Evolutionary conservation across 2,113 vertebrate species (phyloP).

Genomic region (Perca flavescens): DNA sequence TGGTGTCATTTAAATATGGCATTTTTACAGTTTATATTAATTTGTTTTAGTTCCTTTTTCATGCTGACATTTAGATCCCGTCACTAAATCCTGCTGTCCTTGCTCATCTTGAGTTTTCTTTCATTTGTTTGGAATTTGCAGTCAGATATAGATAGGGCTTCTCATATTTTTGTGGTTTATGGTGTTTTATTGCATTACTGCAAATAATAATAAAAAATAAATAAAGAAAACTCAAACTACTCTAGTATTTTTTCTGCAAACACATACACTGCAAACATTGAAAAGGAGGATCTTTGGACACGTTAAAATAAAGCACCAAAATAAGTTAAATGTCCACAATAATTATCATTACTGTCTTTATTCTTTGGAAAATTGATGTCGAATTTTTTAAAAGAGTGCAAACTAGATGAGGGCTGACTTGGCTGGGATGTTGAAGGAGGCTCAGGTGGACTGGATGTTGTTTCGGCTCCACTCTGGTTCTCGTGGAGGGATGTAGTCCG

Average conservation of each 20-base stretch:
- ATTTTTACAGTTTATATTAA: neutral
- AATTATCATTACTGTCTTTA: neutral
- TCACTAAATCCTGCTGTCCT: neutral
- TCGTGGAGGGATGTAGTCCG: slow-evolving; percentile 66
- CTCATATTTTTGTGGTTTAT: too few relatives aligned
- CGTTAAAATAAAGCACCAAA: neutral
- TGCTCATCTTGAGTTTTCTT: neutral
- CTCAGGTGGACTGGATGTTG: neutral
- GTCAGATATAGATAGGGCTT: too few relatives aligned
- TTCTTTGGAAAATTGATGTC: neutral
- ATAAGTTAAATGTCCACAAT: neutral
- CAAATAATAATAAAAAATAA: too few relatives aligned
- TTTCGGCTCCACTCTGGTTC: slow-evolving; percentile 52
- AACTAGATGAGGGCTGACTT: neutral
- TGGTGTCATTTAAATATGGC: too few relatives aligned
- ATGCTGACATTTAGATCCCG: neutral
- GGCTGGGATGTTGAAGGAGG: neutral
- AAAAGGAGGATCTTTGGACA: neutral
- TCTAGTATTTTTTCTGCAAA: neutral
- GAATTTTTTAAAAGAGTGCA: neutral
- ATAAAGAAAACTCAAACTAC: neutral
- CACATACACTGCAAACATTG: neutral
- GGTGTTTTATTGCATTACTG: too few relatives aligned
- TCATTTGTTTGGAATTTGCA: neutral
- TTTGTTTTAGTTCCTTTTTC: neutral